phyloP scores from a whole-genome alignment of 2,797 vertebrate genomes.

The Schizothorax lantsangensis region DNA sequence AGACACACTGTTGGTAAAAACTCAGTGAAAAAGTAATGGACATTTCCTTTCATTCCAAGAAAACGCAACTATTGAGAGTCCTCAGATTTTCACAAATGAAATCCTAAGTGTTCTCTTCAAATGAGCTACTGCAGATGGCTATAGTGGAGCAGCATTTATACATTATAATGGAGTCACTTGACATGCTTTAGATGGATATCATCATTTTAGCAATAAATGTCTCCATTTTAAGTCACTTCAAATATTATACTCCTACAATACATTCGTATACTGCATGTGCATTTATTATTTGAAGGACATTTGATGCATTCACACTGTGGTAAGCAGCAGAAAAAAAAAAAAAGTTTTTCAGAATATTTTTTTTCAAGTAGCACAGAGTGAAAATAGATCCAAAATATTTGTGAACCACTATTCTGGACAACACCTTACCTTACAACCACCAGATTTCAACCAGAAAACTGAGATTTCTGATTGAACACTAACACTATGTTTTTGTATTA shows the following conservation, averaged over 20 bases:
- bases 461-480: no score
- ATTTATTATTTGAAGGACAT: not conserved
- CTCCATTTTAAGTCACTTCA: not conserved
- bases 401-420: not conserved
- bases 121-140: no score
- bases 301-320: not conserved
- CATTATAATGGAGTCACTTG: not conserved
- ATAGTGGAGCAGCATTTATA: not conserved
- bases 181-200: not conserved
- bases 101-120: not conserved
- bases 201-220: not conserved
- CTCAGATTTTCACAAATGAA: not conserved
- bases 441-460: not conserved
- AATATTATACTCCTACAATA: not conserved
- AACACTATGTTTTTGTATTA: no score
- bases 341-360: not conserved
- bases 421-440: not conserved
- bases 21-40: constrained; percentile 6
- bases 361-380: no score
- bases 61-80: not conserved
- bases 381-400: no score
- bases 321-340: not conserved
- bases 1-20: constrained; percentile 1
- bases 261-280: not conserved
- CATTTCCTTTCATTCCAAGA: not conserved